These are phyloP conservation scores for Corythornis madagascariensis DNA, from an alignment of 2,113 vertebrate genomes.

Conservation along the genomic window DNA sequence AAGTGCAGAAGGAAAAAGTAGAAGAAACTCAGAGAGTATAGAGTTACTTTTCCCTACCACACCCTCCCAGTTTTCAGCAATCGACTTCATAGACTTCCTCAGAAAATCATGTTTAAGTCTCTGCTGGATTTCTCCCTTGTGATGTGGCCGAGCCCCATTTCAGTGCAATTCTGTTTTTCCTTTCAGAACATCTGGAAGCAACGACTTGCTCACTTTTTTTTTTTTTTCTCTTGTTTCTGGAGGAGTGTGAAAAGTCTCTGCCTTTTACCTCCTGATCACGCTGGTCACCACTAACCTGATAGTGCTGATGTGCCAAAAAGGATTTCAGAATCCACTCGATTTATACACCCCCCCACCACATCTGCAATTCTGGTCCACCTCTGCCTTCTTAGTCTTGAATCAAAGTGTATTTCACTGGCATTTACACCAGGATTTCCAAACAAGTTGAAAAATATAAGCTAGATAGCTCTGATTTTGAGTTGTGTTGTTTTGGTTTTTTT, in stretches of 20 bases:
- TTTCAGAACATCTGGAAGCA: conserved; percentile 1
- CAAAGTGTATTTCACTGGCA: not conserved
- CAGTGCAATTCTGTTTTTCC: not conserved
- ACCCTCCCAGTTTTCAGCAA: not conserved
- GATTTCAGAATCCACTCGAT: not conserved
- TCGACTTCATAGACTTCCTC: not conserved
- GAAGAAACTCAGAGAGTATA: not conserved
- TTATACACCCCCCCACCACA: not conserved
- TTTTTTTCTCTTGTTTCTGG: not conserved
- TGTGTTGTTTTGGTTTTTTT: no score
- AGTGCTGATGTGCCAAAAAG: not conserved
- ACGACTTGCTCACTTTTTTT: fast-evolving
- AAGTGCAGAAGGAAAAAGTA: not conserved
- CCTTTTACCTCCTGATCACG: not conserved
- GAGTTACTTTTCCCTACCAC: not conserved
- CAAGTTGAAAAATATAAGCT: not conserved
- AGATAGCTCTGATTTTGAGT: not conserved
- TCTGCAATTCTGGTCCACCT: not conserved
- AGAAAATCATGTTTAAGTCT: not conserved
- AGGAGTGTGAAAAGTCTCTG: not conserved
- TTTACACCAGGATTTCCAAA: not conserved
- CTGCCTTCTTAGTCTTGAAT: not conserved
- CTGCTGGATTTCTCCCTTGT: not conserved
- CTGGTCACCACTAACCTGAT: not conserved
- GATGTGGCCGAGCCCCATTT: not conserved